Base-by-base conservation (phyloP, 2,888 invertebrate genomes). In the Metacarcinus magister region DNA sequence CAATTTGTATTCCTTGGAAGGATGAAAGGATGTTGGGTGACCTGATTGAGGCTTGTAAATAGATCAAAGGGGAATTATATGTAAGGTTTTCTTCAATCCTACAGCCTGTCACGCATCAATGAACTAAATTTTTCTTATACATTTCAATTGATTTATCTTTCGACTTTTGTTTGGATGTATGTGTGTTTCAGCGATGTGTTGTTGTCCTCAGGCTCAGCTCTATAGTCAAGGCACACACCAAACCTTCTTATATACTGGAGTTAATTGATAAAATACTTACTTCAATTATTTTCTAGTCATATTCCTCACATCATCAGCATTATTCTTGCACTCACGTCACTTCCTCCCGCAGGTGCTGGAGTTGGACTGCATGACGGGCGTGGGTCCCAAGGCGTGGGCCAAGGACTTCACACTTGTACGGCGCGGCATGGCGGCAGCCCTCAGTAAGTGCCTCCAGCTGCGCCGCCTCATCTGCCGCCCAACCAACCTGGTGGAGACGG, bases 361-460 rank as follows among this genome's bases (percentile, higher is more conserved):
- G 60, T 60, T 97, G 60, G 97, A 97, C 94, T 97, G 97, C 94
- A 96, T 97, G 97, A 95, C 96, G 48, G 97, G 97, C 28, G 96
- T 97, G 48, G 96, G 97, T 28, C 97, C 97, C 13, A 97, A 97
- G 90, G 97, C 97, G 13, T 97, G 97, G 97, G 97, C 97, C 44
- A 97, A 97, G 94, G 97, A 97, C 94, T 97, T 93, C 96, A 94
- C 93, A 32, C 94, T 97, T 54, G 94, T 95, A 67, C 95, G 97
- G 28, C 95, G 93, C 4, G 97, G 97, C 16, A 60, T 97, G 60
- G 95, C 96, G 75, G 96, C 96, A 8, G 96, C 96, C n/a, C 94
- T 97, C 43, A 60, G 75, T 5, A 94, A 93, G 60, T 94, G 96
- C 28, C 7, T n/a, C n/a, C 60, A 48, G 48, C 94, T 97, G 67